Base-by-base conservation (phyloP, 1,140 invertebrate genomes). In the Helicoverpa zea region DNA sequence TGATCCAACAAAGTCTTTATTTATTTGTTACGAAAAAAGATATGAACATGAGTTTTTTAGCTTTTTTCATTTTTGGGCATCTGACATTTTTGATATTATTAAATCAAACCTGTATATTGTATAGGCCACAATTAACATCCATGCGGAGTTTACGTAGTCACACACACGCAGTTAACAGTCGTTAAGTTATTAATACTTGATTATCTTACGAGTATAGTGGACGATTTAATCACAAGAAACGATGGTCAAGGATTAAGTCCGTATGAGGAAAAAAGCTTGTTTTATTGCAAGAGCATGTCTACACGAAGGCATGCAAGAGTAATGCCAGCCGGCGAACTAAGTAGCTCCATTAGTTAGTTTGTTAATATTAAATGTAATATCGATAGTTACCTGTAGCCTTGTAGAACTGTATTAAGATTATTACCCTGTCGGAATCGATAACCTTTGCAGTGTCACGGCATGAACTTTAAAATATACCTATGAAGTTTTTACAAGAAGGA, bases 261-360 rank as follows among this genome's bases (percentile, higher is more conserved):
- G 61, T 77, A 77, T 66, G 61, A 64, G 75, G 75, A 77, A 77
- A 68, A 76, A 77, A 77, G 56, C 75, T 64, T 49, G 75, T 77
- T 77, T 77, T 54, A 77, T 66, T 52, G 68, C 68, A 54, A 54
- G 75, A 64, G 61, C 59, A 58, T 61, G 58, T 75, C 73, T 18
- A 23, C 47, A 59, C 54, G 73, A 75, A 75, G 58, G 56, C 58
- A 51, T 61, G 54, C 73, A 63, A 76, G 58, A 76, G 63, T 76
- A 51, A 76, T 76, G 47, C 58, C 58, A 63, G 30, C 52, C 54
- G 23, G 18, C 3, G 49, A 54, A 9, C 12, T 72, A 52, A 72
- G 68, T 72, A 18, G 54, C 49, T 54, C 47, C 68, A 72, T 72
- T 72, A 72, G 18, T 18, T 51, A 18, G 30, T 52, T 52, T 52